phyloP scores from a whole-genome alignment of 2,113 vertebrate species.

The Rattus rattus region DNA sequence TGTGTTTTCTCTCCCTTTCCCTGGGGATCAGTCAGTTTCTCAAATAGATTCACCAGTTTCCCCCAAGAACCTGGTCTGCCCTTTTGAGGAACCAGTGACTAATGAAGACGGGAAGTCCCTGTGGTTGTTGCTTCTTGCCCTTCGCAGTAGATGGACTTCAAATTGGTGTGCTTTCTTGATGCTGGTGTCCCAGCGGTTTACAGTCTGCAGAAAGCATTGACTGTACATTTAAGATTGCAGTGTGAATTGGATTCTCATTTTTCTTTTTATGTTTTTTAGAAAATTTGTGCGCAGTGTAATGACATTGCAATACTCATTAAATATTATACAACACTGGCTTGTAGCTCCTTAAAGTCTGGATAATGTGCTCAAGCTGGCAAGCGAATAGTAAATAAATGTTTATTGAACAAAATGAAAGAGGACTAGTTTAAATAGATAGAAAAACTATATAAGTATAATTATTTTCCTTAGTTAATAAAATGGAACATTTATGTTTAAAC shows the following conservation, averaged over 20 bases:
- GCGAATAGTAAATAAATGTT: background rate
- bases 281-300: slow-evolving; percentile 25
- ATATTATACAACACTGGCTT: background rate
- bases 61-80: background rate
- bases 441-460: slow-evolving; percentile 8
- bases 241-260: slow-evolving; percentile 4
- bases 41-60: background rate
- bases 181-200: background rate
- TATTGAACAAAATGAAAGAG: slow-evolving; percentile 36
- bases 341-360: slow-evolving; percentile 10
- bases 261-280: slow-evolving; percentile 2
- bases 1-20: background rate
- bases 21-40: background rate
- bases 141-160: background rate
- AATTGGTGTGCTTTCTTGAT: background rate
- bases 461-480: slow-evolving; percentile 51
- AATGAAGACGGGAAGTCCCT: background rate
- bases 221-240: background rate
- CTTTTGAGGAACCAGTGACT: background rate
- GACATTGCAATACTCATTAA: slow-evolving; percentile 48
- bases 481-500: slow-evolving; percentile 35
- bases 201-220: background rate
- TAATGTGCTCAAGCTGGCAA: background rate
- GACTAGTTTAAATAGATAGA: background rate
- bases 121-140: background rate